Base-by-base conservation (phyloP, 2,113 vertebrate species). In the Triplophysa rosa region DNA sequence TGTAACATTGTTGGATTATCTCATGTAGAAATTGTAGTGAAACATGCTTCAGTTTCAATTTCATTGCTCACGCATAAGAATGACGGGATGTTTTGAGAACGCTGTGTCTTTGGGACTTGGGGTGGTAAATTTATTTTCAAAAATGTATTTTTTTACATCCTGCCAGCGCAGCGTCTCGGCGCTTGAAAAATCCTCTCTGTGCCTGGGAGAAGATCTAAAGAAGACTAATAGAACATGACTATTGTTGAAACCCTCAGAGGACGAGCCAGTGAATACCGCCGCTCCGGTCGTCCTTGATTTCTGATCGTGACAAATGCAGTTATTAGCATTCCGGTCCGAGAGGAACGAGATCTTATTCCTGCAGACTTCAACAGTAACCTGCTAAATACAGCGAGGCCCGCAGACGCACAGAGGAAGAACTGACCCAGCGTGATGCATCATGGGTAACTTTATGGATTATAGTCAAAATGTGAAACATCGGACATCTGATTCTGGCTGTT, bases 321-420 rank as follows among this genome's bases (percentile, higher is more conserved):
- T 86, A 89, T 90, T 89, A 89, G 87, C 89, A 90, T 91, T 89
- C 84, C n/a, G 68, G 67, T 86, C 83, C 86, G 80, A 81, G 87
- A 83, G 75, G 62, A 62, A 80, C 24, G 11, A 77, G 82, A 86
- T 84, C 68, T 84, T 64, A 81, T 85, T 82, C 71, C 77, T 77
- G 58, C 66, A 73, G 76, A 54, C 58, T 81, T 54, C 24, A 23
- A 74, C 52, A 3, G 4, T 42, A 63, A 24, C 58, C 37, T 42
- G n/a, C 72, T 68, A 63, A 70, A 56, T 65, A 52, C 70, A 56
- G 21, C 26, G 45, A 37, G 59, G 23, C 75, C 76, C 24, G 45
- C 33, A 59, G 47, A 47, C 17, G 29, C 33, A 3, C 33, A 6
- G 37, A 56, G 7, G 29, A 56, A 67, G 40, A 67, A 37, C 9